Evolutionary conservation across 2,113 vertebrate genomes (phyloP).

Genomic region (Nothobranchius kuhntae): DNA sequence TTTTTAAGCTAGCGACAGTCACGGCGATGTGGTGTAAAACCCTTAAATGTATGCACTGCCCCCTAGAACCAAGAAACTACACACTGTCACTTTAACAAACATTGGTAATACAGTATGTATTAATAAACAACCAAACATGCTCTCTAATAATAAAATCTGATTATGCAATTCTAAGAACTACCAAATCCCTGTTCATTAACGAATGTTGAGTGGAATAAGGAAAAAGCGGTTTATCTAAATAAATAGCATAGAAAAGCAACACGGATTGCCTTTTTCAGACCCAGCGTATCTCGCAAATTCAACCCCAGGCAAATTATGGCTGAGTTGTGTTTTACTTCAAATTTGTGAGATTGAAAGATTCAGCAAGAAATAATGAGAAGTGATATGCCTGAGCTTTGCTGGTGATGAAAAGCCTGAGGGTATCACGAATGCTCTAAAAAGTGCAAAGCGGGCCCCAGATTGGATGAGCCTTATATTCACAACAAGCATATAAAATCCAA

Average conservation of each 20-base stretch:
- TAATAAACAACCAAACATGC: conserved; percentile 17
- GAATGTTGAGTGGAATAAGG: conserved; percentile 15
- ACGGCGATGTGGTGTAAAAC: too few species aligned
- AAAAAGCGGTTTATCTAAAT: conserved; percentile 38
- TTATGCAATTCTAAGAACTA: conserved; percentile 7
- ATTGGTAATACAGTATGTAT: too few species aligned
- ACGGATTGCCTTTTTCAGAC: conserved; percentile 28
- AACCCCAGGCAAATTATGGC: conserved; percentile 55
- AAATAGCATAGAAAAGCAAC: conserved; percentile 40
- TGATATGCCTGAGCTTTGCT: conserved; percentile 67
- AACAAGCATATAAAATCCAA: conserved; percentile 66
- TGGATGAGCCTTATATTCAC: conserved; percentile 62
- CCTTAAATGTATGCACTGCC: too few species aligned
- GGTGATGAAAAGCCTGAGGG: conserved; percentile 73
- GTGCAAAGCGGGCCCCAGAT: conserved; percentile 59
- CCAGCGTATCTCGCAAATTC: conserved; percentile 48
- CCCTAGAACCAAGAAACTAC: too few species aligned
- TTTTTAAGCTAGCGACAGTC: too few species aligned
- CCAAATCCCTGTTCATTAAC: conserved; percentile 30
- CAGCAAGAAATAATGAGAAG: conserved; percentile 76
- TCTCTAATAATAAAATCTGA: conserved; percentile 19
- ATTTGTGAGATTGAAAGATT: conserved; percentile 74
- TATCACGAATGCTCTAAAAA: conserved; percentile 68
- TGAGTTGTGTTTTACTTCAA: conserved; percentile 49
- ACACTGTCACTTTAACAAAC: too few species aligned